Percentiles rank a stretch among this genome's conserved stretches.
Conservation (phyloP, 2,888 invertebrate genomes). For the Rhaphigaster nebulosa region DNA sequence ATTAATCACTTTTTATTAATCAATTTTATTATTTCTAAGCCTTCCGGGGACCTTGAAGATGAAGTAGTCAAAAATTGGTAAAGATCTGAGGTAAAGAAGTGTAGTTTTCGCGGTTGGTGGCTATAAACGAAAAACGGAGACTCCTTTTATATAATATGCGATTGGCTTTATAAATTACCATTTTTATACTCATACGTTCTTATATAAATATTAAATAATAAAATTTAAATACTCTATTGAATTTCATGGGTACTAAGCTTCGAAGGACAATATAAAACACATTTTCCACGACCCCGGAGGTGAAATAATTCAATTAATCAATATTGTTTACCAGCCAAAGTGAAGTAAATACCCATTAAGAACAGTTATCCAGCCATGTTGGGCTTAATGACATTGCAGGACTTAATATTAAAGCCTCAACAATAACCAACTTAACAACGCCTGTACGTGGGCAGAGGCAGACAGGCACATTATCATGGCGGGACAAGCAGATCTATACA, state of each 20-base stretch:
- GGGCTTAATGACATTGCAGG: not conserved
- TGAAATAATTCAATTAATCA: not conserved
- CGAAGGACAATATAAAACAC: not conserved
- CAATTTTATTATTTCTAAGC: too few species aligned
- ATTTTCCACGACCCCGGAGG: too few species aligned
- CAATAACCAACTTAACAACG: constrained; percentile 4
- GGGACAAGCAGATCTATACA: not conserved
- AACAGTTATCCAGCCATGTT: not conserved
- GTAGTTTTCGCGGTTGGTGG: too few species aligned
- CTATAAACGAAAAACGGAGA: too few species aligned
- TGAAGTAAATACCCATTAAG: not conserved
- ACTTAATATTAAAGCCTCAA: not conserved
- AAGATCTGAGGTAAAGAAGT: too few species aligned
- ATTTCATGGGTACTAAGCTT: not conserved
- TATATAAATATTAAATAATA: too few species aligned
- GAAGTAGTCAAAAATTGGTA: too few species aligned
- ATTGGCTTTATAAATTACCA: too few species aligned
- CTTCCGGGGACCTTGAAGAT: too few species aligned
- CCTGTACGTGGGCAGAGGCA: not conserved
- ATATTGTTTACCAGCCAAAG: not conserved
- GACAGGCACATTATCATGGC: not conserved
- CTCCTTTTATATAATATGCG: too few species aligned
- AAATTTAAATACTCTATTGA: not conserved
- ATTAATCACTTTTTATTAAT: too few species aligned
- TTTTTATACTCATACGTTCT: too few species aligned